These are phyloP conservation scores for Zaprionus camerounensis DNA, from an alignment of 1,140 invertebrate genomes.

Conservation along the genomic window DNA sequence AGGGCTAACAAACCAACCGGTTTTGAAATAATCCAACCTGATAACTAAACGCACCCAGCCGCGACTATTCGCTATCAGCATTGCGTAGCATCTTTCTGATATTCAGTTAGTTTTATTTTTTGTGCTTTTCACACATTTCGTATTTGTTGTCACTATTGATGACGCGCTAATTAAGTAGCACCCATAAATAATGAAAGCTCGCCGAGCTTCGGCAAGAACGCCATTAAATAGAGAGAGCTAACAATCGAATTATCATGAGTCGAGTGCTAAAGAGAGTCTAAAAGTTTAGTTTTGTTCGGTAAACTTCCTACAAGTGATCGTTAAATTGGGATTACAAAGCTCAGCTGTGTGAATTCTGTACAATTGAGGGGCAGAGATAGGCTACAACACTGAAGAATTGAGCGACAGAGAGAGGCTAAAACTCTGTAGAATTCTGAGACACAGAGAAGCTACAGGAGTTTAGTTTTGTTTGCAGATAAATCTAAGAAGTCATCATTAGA, in stretches of 20 bases:
- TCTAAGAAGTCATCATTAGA: no score
- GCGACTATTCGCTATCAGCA: slow-evolving; percentile 23
- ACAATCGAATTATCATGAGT: neutral
- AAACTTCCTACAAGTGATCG: neutral
- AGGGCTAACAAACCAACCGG: slow-evolving; percentile 13
- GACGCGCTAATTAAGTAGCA: slow-evolving; percentile 34
- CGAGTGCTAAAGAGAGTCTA: neutral
- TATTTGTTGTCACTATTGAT: slow-evolving; percentile 12
- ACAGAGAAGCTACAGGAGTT: no score
- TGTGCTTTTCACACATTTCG: slow-evolving; percentile 5
- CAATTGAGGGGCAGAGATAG: no score
- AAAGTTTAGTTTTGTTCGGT: neutral
- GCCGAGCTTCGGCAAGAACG: slow-evolving; percentile 8
- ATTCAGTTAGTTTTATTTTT: slow-evolving; percentile 15
- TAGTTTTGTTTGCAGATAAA: no score
- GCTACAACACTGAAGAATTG: no score
- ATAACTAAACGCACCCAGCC: slow-evolving; percentile 21
- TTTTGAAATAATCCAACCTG: slow-evolving; percentile 20
- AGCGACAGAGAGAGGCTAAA: no score
- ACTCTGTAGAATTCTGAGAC: no score
- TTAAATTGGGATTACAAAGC: neutral
- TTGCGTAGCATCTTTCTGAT: slow-evolving; percentile 12
- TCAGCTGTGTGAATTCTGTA: no score
- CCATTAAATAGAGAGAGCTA: neutral
- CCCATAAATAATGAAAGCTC: slow-evolving; percentile 40